Evolutionary conservation across 1,140 invertebrate species (phyloP).

Genomic region (Drosophila kohkoa): DNA sequence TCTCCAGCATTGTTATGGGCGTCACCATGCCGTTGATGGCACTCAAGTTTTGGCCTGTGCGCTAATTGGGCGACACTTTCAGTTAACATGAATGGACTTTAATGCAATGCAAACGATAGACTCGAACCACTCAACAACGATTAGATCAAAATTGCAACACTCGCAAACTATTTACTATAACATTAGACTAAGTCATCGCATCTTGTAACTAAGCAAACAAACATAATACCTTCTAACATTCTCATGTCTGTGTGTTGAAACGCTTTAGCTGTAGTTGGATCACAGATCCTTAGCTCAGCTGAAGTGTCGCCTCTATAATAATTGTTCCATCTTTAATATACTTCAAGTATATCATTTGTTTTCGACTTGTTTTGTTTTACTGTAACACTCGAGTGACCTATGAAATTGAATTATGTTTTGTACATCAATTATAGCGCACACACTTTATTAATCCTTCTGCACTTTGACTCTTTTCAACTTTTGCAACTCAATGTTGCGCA

Average conservation of each 20-base stretch:
- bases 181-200: slow-evolving; percentile 8
- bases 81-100: slow-evolving; percentile 42
- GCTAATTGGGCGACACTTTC: slow-evolving; percentile 33
- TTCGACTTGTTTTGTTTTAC: neutral
- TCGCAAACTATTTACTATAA: neutral
- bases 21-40: slow-evolving; percentile 90
- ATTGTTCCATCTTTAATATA: neutral
- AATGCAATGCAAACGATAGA: slow-evolving; percentile 42
- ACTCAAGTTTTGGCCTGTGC: slow-evolving; percentile 87
- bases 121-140: slow-evolving; percentile 35
- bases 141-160: slow-evolving; percentile 4
- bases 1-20: slow-evolving; percentile 92
- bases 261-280: neutral
- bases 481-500: slow-evolving; percentile 61
- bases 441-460: slow-evolving; percentile 41
- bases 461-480: slow-evolving; percentile 53
- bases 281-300: neutral
- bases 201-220: slow-evolving; percentile 11
- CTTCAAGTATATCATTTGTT: neutral
- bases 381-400: neutral
- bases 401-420: neutral
- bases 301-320: neutral
- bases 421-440: neutral
- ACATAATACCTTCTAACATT: neutral
- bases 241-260: slow-evolving; percentile 8